Conservation (phyloP, 2,888 invertebrate species). For the Tinea pellionella region DNA sequence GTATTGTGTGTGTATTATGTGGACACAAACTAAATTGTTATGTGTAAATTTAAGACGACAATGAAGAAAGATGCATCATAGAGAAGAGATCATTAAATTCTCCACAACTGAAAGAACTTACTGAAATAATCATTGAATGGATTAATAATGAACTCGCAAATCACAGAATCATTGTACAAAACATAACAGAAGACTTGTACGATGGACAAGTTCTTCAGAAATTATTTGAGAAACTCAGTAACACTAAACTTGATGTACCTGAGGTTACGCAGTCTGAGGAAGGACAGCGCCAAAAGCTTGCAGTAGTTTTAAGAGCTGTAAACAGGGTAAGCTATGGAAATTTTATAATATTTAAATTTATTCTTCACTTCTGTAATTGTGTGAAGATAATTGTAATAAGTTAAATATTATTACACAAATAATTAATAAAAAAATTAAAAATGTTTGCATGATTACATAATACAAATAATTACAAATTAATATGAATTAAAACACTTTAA, state of each 20-base stretch:
- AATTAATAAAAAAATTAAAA: too few relatives aligned
- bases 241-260: conserved; percentile 92
- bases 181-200: conserved; percentile 96
- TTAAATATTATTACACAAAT: too few relatives aligned
- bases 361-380: too few relatives aligned
- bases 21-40: too few relatives aligned
- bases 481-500: neutral
- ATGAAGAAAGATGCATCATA: conserved; percentile 96
- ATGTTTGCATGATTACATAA: too few relatives aligned
- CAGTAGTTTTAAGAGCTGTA: conserved; percentile 87
- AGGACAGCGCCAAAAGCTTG: conserved; percentile 94
- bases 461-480: too few relatives aligned
- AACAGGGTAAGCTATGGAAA: conserved; percentile 73
- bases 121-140: conserved; percentile 94
- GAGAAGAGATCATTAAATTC: conserved; percentile 90
- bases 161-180: conserved; percentile 96
- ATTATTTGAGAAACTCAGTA: conserved; percentile 84
- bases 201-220: conserved; percentile 90
- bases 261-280: conserved; percentile 99
- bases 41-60: conserved; percentile 76
- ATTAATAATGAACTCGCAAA: conserved; percentile 97
- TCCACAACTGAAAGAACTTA: conserved; percentile 85
- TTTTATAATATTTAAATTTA: too few relatives aligned
- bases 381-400: too few relatives aligned
- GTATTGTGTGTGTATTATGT: neutral